phyloP scores from a whole-genome alignment of 2,113 vertebrate genomes.

The Ranitomeya variabilis region DNA sequence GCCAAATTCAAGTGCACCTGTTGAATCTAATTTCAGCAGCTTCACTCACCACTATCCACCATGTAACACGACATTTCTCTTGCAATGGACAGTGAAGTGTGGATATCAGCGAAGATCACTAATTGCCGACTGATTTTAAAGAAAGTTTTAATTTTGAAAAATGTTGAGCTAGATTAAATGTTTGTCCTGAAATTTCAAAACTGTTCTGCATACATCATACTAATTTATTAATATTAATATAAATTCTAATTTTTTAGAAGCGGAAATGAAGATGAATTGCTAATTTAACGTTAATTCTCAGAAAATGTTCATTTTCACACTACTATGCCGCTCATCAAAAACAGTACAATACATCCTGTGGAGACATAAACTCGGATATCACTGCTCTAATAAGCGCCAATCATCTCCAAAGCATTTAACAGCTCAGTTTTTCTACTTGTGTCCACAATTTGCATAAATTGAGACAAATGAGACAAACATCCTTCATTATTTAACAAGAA shows the following conservation, averaged over 20 bases:
- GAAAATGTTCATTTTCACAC: neutral
- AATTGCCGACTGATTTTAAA: too few species aligned
- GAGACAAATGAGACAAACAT: slow-evolving; percentile 18
- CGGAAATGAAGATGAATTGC: neutral
- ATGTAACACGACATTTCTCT: too few species aligned
- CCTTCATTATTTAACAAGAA: neutral
- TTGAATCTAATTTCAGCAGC: too few species aligned
- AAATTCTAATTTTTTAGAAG: neutral
- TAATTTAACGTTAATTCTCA: neutral
- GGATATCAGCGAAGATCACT: too few species aligned
- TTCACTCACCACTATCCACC: too few species aligned
- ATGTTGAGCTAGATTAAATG: too few species aligned
- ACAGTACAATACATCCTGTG: neutral
- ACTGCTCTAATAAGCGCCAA: slow-evolving; percentile 25
- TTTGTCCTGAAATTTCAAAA: neutral
- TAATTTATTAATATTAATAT: neutral
- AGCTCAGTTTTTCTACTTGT: neutral
- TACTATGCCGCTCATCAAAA: neutral
- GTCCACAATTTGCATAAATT: slow-evolving; percentile 11
- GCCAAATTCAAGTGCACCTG: too few species aligned
- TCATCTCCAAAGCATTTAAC: neutral
- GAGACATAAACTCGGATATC: neutral
- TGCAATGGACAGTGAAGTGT: too few species aligned
- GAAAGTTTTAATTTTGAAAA: too few species aligned
- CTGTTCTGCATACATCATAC: neutral